Evolutionary conservation across 2,888 invertebrate species (phyloP), one percentile per base, ranked within the genome.

Genomic region (Limnephilus rhombicus): DNA sequence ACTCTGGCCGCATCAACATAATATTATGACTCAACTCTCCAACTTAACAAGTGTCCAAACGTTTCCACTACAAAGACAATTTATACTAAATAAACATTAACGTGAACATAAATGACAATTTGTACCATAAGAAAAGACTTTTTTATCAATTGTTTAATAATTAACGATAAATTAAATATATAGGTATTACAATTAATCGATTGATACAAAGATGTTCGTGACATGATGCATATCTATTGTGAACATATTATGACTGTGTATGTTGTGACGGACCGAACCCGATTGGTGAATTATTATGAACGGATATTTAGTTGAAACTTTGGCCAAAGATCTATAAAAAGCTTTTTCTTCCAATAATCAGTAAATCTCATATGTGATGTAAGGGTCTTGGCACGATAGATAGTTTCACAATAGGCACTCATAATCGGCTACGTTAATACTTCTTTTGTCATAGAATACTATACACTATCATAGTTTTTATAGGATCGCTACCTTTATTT

Each of bases 41-140:
- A 87, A 91, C 89, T 49, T 92, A 91, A 93, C 92, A 92, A 91
- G 91, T 91, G 91, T 85, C 86, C 86, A 86, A 86, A 86, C 45
- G 86, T 86, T 86, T 86, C 29, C 86, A 86, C 91, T 86, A 83
- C 29, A 92, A 92, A 85, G 91, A 91, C 88, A 92, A 92, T 90
- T 92, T 91, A 92, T 91, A 92, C 82, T 94, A 94, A 94, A 68
- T 68, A 68, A 94, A 94, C 94, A 94, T 94, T 94, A 94, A 93
- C 94, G 94, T 91, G 82, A 80, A 91, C 53, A 91, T 82, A 86
- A 83, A 80, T 86, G 92, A 68, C 86, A 90, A 94, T 94, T 94
- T 94, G 92, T 94, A 94, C 94, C 93, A 93, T 94, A 94, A 93
- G 92, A 86, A 45, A 94, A 94, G 93, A 94, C 93, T 94, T 94